These are phyloP conservation scores for Orthonevra nobilis DNA, from an alignment of 2,888 invertebrate species.

Conservation along the genomic window DNA sequence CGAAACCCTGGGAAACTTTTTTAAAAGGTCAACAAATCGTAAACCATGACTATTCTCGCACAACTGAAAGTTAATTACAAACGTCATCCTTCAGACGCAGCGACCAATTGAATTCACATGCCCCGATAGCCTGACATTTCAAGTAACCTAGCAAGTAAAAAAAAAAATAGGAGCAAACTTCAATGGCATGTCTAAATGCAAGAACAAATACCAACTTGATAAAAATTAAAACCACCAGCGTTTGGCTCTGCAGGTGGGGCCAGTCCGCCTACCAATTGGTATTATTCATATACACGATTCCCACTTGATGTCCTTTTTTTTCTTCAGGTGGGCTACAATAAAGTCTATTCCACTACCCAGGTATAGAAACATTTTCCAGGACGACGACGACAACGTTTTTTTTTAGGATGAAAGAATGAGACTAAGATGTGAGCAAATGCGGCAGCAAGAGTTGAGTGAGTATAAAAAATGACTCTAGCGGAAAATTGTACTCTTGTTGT, in stretches of 20 bases:
- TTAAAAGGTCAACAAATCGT: slow-evolving; percentile 47
- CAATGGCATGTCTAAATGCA: slow-evolving; percentile 57
- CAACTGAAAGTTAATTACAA: slow-evolving; percentile 14
- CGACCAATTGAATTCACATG: slow-evolving; percentile 54
- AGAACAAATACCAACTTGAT: slow-evolving; percentile 53
- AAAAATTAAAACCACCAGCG: slow-evolving; percentile 40
- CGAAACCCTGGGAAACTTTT: slow-evolving; percentile 16
- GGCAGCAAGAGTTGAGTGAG: slow-evolving; percentile 43
- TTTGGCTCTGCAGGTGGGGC: slow-evolving; percentile 17
- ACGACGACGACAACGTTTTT: slow-evolving; percentile 49
- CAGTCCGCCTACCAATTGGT: slow-evolving; percentile 44
- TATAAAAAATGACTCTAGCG: slow-evolving; percentile 64
- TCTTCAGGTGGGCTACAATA: slow-evolving; percentile 6
- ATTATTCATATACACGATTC: slow-evolving; percentile 65
- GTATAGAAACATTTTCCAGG: slow-evolving; percentile 30
- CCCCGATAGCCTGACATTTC: slow-evolving; percentile 58
- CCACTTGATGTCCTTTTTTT: slow-evolving; percentile 52
- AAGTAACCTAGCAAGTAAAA: slow-evolving; percentile 27
- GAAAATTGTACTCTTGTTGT: slow-evolving; percentile 60
- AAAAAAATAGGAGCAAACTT: slow-evolving; percentile 39
- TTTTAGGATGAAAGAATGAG: slow-evolving; percentile 52
- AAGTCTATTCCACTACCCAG: not conserved
- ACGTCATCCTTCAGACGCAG: not conserved
- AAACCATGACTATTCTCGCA: not conserved
- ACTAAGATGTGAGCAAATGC: slow-evolving; percentile 32